Evolutionary conservation across 2,113 vertebrate species (phyloP), one percentile per base, ranked within the genome.

Genomic region (Orientallactaga bullata): DNA sequence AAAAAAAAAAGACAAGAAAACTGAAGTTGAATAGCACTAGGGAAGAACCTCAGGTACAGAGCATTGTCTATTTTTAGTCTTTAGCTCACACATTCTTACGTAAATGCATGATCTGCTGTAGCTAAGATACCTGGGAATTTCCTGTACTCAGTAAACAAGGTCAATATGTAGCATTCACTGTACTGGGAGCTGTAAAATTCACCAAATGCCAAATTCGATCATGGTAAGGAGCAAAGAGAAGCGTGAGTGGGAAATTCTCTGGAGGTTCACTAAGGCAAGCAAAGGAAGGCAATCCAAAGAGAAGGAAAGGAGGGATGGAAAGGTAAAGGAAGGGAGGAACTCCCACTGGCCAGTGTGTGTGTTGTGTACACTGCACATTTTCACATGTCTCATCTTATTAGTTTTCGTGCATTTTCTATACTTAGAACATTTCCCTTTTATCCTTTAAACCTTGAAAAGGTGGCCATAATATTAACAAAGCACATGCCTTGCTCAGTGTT

Each of bases 61-160:
- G 84, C 84, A 85, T 12, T 87, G 63, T 88, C 80, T 97, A 96
- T 96, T 96, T 95, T 96, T 96, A 95, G 94, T 81, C 35, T 92
- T 92, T 61, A 87, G 80, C 91, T 95, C 81, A 47, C 42, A 47
- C 42, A 96, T 69, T 82, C 79, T 96, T 95, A 94, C 42, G 20
- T 93, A 65, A 95, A 89, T 79, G 20, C 81, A 92, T 80, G 58
- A 94, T 35, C 30, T 12, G 42, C 77, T 74, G 60, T 30, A 85
- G 66, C 55, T 83, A 69, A 30, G 37, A 55, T 78, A 81, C 84
- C 39, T 94, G 80, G 84, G 91, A 96, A 87, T 95, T 97, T 94
- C 80, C 91, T 83, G 7, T 88, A 26, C 61, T 93, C 47, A 7
- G 80, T 88, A 96, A 96, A 94, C 71, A 95, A 92, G 68, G 68